phyloP scores from a whole-genome alignment of 2,113 vertebrate species.

The Zingel zingel region DNA sequence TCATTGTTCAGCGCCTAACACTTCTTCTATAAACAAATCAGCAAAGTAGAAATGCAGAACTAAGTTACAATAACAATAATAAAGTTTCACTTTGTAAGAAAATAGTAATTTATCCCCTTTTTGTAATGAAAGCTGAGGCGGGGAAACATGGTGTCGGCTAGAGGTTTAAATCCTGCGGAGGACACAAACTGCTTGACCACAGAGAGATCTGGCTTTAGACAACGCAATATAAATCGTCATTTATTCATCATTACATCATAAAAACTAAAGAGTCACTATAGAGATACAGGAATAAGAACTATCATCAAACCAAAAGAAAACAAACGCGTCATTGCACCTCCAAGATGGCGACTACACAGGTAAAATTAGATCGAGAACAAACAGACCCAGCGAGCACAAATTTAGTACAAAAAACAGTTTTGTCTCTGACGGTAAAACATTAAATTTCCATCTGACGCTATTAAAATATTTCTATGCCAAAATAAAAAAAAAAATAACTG shows the following conservation, averaged over 20 bases:
- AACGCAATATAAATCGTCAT: slow-evolving; percentile 70
- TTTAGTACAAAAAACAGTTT: slow-evolving; percentile 78
- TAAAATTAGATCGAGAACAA: slow-evolving; percentile 72
- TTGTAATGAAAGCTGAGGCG: slow-evolving; percentile 32
- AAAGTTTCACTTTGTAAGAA: slow-evolving; percentile 64
- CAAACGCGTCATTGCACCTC: slow-evolving; percentile 74
- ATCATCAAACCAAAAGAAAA: slow-evolving; percentile 71
- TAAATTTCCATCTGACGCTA: slow-evolving; percentile 77
- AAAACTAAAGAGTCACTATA: slow-evolving; percentile 76
- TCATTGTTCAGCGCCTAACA: slow-evolving; percentile 62
- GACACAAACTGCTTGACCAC: slow-evolving; percentile 63
- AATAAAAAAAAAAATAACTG: slow-evolving; percentile 66
- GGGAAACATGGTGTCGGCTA: slow-evolving; percentile 36
- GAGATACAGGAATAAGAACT: slow-evolving; percentile 73
- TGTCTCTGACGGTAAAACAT: slow-evolving; percentile 71
- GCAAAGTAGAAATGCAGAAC: slow-evolving; percentile 62
- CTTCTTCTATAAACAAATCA: slow-evolving; percentile 46
- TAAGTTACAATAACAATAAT: slow-evolving; percentile 56
- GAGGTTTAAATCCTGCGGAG: slow-evolving; percentile 40
- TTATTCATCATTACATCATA: slow-evolving; percentile 73
- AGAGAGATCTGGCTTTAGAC: slow-evolving; percentile 76
- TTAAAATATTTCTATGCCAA: slow-evolving; percentile 81
- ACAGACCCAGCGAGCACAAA: slow-evolving; percentile 69
- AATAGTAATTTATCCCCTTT: slow-evolving; percentile 33
- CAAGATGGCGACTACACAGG: slow-evolving; percentile 74